A percentile compares a stretch with the other conserved stretches of the same genome.
Evolutionary conservation across 2,113 vertebrate species (phyloP).

Genomic region (Mohoua ochrocephala): DNA sequence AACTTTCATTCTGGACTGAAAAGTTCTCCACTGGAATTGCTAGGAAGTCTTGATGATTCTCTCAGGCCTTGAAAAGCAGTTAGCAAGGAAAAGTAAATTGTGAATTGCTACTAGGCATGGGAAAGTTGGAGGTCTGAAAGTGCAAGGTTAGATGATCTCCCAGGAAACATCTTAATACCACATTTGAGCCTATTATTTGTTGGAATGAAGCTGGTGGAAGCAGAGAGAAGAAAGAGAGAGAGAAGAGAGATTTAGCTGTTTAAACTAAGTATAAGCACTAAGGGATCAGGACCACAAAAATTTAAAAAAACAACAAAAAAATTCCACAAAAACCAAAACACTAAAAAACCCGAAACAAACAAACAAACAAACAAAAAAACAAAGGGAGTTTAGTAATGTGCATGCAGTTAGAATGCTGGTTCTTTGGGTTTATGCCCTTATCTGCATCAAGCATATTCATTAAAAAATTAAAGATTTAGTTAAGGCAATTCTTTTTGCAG

Average conservation of each 20-base stretch:
- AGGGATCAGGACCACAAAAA: neutral
- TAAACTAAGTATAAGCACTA: neutral
- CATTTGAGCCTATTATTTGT: neutral
- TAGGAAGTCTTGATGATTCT: slow-evolving; percentile 61
- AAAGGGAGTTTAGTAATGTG: neutral
- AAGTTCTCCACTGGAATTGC: slow-evolving; percentile 46
- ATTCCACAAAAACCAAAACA: neutral
- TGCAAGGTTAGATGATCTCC: slow-evolving; percentile 3
- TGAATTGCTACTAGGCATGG: slow-evolving; percentile 57
- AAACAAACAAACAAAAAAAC: neutral
- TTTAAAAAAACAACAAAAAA: neutral
- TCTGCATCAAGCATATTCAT: neutral
- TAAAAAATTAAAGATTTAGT: neutral
- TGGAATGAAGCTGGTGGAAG: neutral
- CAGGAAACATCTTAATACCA: neutral
- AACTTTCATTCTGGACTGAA: slow-evolving; percentile 22
- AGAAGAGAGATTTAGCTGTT: neutral
- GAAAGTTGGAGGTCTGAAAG: slow-evolving; percentile 43
- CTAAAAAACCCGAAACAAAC: neutral
- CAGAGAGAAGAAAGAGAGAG: neutral
- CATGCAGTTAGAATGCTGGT: neutral
- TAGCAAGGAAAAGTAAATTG: slow-evolving; percentile 54
- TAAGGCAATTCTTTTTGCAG: neutral
- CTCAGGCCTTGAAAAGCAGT: slow-evolving; percentile 60
- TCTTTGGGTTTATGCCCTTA: neutral